Evolutionary conservation across 2,888 invertebrate genomes (phyloP).

Genomic region (Mythimna impura): DNA sequence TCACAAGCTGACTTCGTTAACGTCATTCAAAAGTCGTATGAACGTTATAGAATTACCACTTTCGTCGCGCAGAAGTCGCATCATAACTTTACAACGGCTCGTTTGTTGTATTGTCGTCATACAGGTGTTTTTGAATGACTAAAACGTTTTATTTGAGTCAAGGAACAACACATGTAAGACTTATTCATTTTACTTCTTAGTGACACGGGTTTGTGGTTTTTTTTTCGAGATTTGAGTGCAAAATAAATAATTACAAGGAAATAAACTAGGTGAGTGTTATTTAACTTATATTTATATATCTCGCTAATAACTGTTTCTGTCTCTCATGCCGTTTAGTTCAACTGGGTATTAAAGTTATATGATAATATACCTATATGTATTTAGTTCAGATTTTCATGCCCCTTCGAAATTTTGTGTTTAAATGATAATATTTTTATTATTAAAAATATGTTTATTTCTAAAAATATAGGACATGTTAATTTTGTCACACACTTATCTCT

Average conservation of each 20-base stretch:
- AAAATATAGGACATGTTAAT: too few relatives aligned
- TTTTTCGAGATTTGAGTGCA: slow-evolving; percentile 2
- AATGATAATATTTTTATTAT: too few relatives aligned
- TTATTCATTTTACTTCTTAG: neutral
- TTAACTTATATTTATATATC: slow-evolving; percentile 1
- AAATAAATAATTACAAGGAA: slow-evolving; percentile 5
- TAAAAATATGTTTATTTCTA: too few relatives aligned
- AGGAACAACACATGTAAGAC: too few relatives aligned
- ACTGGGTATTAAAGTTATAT: slow-evolving; percentile 5
- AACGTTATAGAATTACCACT: slow-evolving; percentile 3
- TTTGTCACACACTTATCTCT: too few relatives aligned
- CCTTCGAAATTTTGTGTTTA: too few relatives aligned
- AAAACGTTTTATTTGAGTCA: too few relatives aligned
- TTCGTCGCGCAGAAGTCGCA: slow-evolving; percentile 15
- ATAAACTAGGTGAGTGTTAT: too few relatives aligned
- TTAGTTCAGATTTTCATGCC: neutral
- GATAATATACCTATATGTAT: slow-evolving; percentile 8
- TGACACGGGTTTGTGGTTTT: slow-evolving; percentile 1
- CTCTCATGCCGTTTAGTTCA: slow-evolving; percentile 11
- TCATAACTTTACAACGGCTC: slow-evolving; percentile 28
- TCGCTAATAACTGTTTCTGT: slow-evolving; percentile 8
- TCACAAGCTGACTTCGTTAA: slow-evolving; percentile 7
- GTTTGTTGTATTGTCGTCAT: neutral
- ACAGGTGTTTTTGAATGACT: too few relatives aligned
- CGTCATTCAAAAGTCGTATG: slow-evolving; percentile 10